Percentiles rank a stretch among this genome's conserved stretches.
phyloP scores from a whole-genome alignment of 2,888 invertebrate genomes.

The Catocala fraxini region DNA sequence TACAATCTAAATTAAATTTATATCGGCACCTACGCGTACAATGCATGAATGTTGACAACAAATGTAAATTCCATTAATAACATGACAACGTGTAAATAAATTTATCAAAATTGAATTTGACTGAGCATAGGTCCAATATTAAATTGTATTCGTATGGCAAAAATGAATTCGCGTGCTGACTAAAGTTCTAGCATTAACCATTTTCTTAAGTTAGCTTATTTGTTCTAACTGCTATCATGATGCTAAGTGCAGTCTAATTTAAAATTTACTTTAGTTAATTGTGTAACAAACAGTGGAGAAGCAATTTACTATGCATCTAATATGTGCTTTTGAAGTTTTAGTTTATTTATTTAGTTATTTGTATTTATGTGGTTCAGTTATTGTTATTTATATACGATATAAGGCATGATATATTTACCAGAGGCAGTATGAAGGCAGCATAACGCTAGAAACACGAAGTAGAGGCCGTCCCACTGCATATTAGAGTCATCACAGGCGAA shows the following conservation, averaged over 20 bases:
- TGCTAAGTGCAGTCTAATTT: slow-evolving; percentile 25
- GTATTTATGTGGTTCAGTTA: neutral
- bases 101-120: too few species aligned
- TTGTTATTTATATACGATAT: slow-evolving; percentile 1
- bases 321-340: slow-evolving; percentile 8
- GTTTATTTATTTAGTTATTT: slow-evolving; percentile 9
- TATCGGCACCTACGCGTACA: too few species aligned
- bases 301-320: slow-evolving; percentile 15
- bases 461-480: slow-evolving; percentile 84
- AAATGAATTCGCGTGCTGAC: slow-evolving; percentile 31
- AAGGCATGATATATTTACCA: slow-evolving; percentile 61
- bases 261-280: slow-evolving; percentile 1
- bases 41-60: too few species aligned
- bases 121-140: too few species aligned
- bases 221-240: slow-evolving; percentile 16
- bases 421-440: slow-evolving; percentile 82
- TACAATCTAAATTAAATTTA: too few species aligned
- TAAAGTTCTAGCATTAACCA: slow-evolving; percentile 14
- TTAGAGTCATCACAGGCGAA: slow-evolving; percentile 83
- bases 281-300: slow-evolving; percentile 8
- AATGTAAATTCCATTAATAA: too few species aligned
- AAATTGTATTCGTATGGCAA: slow-evolving; percentile 4
- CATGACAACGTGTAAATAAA: too few species aligned
- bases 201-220: slow-evolving; percentile 3
- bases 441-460: slow-evolving; percentile 82